A percentile compares a stretch with the other conserved stretches of the same genome.
Conservation (phyloP, 2,113 vertebrate genomes). For the Myrmophylax atrothorax region DNA sequence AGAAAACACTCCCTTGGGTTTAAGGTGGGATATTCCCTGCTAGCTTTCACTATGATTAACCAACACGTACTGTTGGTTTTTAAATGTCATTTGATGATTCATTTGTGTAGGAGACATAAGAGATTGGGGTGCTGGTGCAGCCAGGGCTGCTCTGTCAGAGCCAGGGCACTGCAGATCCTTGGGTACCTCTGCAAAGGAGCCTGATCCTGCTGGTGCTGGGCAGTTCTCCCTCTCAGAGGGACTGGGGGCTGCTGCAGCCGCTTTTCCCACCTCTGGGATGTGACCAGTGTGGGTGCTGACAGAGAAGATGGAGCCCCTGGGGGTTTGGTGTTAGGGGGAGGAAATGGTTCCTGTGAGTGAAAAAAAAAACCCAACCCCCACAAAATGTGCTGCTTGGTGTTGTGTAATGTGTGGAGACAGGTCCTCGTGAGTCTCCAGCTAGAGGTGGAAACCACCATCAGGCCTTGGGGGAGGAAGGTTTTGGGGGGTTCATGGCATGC, state of each 20-base stretch:
- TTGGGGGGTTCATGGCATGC: neutral
- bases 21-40: neutral
- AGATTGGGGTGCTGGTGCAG: neutral
- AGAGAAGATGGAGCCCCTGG: neutral
- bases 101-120: slow-evolving; percentile 25
- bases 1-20: neutral
- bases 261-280: neutral
- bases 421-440: neutral
- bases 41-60: slow-evolving; percentile 37
- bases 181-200: neutral
- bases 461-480: neutral
- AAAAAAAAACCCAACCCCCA: no score
- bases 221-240: neutral
- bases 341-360: slow-evolving; percentile 36
- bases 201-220: fast-evolving
- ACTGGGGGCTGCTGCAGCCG: neutral
- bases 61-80: neutral
- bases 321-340: neutral
- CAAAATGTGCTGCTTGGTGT: neutral
- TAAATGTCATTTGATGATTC: slow-evolving; percentile 56
- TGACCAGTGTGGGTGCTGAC: neutral
- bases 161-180: neutral
- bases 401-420: neutral
- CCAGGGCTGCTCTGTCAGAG: neutral
- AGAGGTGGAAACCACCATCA: neutral